Evolutionary conservation across 2,113 vertebrate species (phyloP), one percentile per base, ranked within the genome.

Genomic region (Hypanus sabinus): DNA sequence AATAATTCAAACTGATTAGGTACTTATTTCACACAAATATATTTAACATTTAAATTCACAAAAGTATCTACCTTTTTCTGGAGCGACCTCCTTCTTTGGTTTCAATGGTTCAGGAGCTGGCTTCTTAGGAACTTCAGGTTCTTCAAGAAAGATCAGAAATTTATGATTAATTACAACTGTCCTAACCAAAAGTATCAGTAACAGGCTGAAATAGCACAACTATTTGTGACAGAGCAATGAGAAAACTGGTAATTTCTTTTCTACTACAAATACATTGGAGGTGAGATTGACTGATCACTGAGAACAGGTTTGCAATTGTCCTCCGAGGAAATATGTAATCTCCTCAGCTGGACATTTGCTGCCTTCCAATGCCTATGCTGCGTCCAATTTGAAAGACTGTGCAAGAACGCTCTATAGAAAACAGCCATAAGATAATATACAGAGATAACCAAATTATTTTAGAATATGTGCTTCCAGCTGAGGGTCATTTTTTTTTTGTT

Each of bases 41-140:
- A 3, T 81, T 46, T 46, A 81, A 2, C 12, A 38, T 38, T 73
- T 81, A 33, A 81, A 36, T 81, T 0, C 33, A 81, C 20, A 91
- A 95, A 95, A n/a, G 94, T 91, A 95, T 94, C 94, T 97, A 97
- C 97, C 97, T 96, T 97, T 97, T 57, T 94, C 94, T 94, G 97
- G 96, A 73, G 71, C 5, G 22, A 73, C 71, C 71, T 73, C 71
- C 22, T 73, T 73, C 71, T 73, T 73, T 73, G 71, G 71, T 73
- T 73, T 73, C 71, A 73, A 24, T 73, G 71, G 71, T 73, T 73
- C 71, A 24, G 22, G 71, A 20, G 18, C 71, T 22, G 71, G 93
- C 95, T 96, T 97, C 96, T 96, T 97, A 95, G 94, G 96, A 27
- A 94, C 24, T 12, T 94, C 95, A 95, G 96, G 96, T 96, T 96